Base-by-base conservation (phyloP, 2,797 vertebrate species). In the Melanotaenia boesemani region DNA sequence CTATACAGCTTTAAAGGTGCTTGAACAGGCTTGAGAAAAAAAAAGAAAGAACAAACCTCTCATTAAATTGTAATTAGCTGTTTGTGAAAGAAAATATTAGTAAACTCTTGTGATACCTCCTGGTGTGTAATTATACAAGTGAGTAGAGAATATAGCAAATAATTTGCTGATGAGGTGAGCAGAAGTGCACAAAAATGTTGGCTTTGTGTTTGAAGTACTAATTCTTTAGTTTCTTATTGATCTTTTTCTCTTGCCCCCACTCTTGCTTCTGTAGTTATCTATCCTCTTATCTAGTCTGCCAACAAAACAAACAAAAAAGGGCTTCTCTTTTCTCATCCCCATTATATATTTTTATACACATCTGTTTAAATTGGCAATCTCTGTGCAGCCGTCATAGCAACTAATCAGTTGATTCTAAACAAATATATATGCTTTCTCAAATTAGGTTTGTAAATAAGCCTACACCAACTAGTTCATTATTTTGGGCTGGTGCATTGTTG, bases 131-230 rank as follows among this genome's bases (percentile, higher is more conserved):
- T 41, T 70, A 48, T 30, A 70, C 56, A 77, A 65, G 67, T 0
- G 16, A 76, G 69, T 54, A 11, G 32, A 54, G 54, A 75, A 58
- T 44, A 74, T 71, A 71, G 58, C 28, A 62, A 79, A 73, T 80
- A 0, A 74, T 85, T 74, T 64, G 58, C 64, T 78, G 70, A 77
- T 5, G 18, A 73, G 62, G 39, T 41, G 65, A 79, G 54, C 57
- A 67, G 67, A 84, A 74, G 59, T 60, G 62, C 67, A 67, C 64
- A 55, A 50, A 72, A 69, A 65, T 67, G 7, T 10, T 11, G n/a
- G 20, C n/a, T 74, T 75, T 63, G 24, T 71, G 66, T 82, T 86
- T 87, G 72, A 84, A 80, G 68, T 59, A 3, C 60, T 75, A 9
- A 16, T 8, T 13, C 63, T 61, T 67, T 72, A 54, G 1, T 54